These are phyloP conservation scores for Hirtodrosophila alboralis DNA, from an alignment of 2,888 invertebrate genomes.

Conservation along the genomic window DNA sequence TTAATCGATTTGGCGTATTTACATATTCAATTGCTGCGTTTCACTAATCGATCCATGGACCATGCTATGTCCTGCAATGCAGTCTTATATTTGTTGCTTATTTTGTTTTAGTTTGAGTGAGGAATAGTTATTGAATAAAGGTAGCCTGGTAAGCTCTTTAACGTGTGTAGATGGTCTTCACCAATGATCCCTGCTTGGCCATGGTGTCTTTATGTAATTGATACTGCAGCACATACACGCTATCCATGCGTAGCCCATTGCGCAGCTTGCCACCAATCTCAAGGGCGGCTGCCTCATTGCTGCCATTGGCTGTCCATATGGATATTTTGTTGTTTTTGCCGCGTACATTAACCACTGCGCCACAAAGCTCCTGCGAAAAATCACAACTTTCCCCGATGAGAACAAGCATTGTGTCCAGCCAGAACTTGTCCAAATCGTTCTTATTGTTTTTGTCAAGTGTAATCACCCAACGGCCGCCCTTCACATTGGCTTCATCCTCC, in stretches of 20 bases:
- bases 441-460: constrained; percentile 89
- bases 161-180: constrained; percentile 85
- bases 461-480: constrained; percentile 93
- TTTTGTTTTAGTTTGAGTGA: constrained; percentile 2
- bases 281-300: constrained; percentile 89
- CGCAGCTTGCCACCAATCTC: constrained; percentile 95
- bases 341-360: constrained; percentile 97
- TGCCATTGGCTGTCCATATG: constrained; percentile 94
- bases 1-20: no score
- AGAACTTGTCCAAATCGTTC: constrained; percentile 89
- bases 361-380: constrained; percentile 95
- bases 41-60: no score
- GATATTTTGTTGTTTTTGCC: constrained; percentile 95
- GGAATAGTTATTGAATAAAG: neutral
- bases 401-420: constrained; percentile 91
- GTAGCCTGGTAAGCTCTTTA: constrained; percentile 1
- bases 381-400: constrained; percentile 98
- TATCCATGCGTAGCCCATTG: constrained; percentile 89
- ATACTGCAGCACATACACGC: constrained; percentile 86
- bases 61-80: no score
- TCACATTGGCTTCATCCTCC: constrained; percentile 93
- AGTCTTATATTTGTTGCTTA: no score
- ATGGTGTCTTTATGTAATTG: constrained; percentile 93
- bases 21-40: no score
- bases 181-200: constrained; percentile 91